A percentile compares a stretch with the other conserved stretches of the same genome.
phyloP scores from a whole-genome alignment of 2,113 vertebrate genomes.

The Nyctibius bracteatus region DNA sequence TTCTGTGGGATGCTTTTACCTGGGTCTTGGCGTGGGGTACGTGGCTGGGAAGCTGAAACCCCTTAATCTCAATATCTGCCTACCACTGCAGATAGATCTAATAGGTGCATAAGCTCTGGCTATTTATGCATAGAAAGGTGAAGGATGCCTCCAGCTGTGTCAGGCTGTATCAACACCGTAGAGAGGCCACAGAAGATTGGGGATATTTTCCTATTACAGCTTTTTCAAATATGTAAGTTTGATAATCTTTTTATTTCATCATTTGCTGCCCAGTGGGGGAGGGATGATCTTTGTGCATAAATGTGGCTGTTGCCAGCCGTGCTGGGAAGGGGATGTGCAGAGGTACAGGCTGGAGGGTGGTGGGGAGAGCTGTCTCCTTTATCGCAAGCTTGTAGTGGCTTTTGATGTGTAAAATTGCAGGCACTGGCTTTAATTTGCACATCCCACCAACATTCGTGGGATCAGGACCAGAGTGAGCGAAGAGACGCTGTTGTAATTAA shows the following conservation, averaged over 20 bases:
- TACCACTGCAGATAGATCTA: not conserved
- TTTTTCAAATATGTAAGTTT: conserved; percentile 3
- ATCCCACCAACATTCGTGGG: not conserved
- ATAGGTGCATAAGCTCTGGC: not conserved
- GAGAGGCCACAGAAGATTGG: not conserved
- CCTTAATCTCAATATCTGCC: not conserved
- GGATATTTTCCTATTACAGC: conserved; percentile 21
- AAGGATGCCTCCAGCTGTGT: not conserved
- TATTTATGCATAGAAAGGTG: not conserved
- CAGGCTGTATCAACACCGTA: not conserved
- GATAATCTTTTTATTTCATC: not conserved
- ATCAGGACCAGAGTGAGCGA: not conserved
- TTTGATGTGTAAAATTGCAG: not conserved
- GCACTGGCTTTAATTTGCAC: not conserved
- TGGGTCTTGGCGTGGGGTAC: not conserved
- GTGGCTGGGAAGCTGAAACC: not conserved
- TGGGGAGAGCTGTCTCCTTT: not conserved
- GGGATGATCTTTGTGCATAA: not conserved
- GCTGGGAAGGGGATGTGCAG: not conserved
- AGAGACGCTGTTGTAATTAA: not conserved
- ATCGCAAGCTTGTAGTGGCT: not conserved
- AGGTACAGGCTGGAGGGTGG: not conserved
- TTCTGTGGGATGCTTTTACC: not conserved
- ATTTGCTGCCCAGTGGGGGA: not conserved
- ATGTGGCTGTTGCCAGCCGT: not conserved